A percentile compares a stretch with the other conserved stretches of the same genome.
Evolutionary conservation across 2,888 invertebrate species (phyloP).

Genomic region (Spodoptera exigua): DNA sequence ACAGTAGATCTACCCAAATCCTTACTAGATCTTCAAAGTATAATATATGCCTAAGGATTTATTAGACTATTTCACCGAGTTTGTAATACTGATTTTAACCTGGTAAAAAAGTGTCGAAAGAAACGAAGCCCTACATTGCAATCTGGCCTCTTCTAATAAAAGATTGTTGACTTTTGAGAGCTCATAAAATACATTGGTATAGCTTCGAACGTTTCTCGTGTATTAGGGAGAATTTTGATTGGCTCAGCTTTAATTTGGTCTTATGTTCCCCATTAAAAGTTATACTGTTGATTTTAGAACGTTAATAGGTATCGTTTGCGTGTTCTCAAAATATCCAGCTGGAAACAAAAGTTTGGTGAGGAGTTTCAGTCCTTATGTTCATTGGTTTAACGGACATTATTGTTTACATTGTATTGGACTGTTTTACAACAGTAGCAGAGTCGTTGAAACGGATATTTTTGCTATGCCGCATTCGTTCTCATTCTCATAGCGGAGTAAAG

Average conservation of each 20-base stretch:
- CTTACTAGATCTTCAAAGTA: too few species aligned
- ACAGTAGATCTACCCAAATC: too few species aligned
- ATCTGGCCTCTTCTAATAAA: slow-evolving; percentile 14
- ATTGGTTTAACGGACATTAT: slow-evolving; percentile 15
- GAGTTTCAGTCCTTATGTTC: slow-evolving; percentile 14
- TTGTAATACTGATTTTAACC: too few species aligned
- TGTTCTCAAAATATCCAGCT: slow-evolving; percentile 34
- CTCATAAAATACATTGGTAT: slow-evolving; percentile 36
- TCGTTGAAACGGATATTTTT: background rate
- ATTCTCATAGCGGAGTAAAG: slow-evolving; percentile 16
- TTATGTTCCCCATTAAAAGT: slow-evolving; percentile 51
- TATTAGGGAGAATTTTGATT: slow-evolving; percentile 51
- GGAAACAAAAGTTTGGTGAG: slow-evolving; percentile 10
- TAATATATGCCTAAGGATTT: too few species aligned
- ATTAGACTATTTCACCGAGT: too few species aligned
- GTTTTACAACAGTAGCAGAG: slow-evolving; percentile 10
- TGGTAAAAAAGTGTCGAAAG: too few species aligned
- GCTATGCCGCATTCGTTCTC: slow-evolving; percentile 8
- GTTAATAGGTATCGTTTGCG: slow-evolving; percentile 45
- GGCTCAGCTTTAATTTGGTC: slow-evolving; percentile 41
- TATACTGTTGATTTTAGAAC: slow-evolving; percentile 39
- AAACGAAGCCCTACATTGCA: background rate
- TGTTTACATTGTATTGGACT: slow-evolving; percentile 3
- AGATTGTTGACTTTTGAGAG: slow-evolving; percentile 27
- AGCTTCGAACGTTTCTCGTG: slow-evolving; percentile 33